These are phyloP conservation scores for Philereme transversata DNA, from an alignment of 2,888 invertebrate genomes.

Conservation along the genomic window DNA sequence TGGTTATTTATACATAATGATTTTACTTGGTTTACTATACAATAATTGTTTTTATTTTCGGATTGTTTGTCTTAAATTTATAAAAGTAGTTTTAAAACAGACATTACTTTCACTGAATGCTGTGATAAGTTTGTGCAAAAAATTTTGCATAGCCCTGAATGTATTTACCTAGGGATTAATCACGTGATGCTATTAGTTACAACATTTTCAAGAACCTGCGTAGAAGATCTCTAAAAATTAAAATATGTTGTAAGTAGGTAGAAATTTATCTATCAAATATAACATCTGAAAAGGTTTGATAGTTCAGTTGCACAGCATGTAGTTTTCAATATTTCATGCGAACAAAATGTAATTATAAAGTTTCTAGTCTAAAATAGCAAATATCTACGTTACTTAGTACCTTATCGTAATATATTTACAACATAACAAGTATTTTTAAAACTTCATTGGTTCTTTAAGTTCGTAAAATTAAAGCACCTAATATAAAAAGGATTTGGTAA, in stretches of 20 bases:
- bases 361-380: conserved; percentile 40
- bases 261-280: conserved; percentile 13
- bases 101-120: not conserved
- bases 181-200: conserved; percentile 7
- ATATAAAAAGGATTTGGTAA: conserved; percentile 26
- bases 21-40: no score
- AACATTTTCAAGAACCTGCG: not conserved
- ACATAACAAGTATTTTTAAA: conserved; percentile 46
- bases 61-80: not conserved
- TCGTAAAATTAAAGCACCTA: conserved; percentile 39
- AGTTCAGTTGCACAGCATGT: conserved; percentile 31
- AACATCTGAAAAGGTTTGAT: conserved; percentile 26
- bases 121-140: not conserved
- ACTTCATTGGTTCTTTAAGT: conserved; percentile 41
- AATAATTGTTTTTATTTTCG: no score
- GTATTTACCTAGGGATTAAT: not conserved
- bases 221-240: conserved; percentile 3
- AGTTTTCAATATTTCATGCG: conserved; percentile 26
- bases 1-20: no score
- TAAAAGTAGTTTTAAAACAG: not conserved
- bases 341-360: conserved; percentile 28
- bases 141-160: not conserved
- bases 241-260: conserved; percentile 11
- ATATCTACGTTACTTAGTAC: conserved; percentile 23
- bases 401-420: conserved; percentile 54